Evolutionary conservation across 2,113 vertebrate genomes (phyloP), one percentile per base, ranked within the genome.

Genomic region (Tamias sibiricus): DNA sequence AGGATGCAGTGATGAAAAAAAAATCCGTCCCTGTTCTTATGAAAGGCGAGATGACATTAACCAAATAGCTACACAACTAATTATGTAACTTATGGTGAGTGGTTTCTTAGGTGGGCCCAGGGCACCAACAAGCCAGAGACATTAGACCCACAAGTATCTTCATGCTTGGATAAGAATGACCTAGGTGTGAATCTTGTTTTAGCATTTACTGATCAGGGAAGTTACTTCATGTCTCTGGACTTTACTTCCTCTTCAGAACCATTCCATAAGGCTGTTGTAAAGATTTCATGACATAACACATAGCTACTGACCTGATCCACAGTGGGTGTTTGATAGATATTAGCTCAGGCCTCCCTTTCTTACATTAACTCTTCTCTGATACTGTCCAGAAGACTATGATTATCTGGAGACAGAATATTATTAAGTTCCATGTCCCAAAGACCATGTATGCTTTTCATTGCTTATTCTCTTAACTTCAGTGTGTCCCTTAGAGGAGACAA

Each of bases 381-480:
- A 62, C 37, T 44, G 2, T 88, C 57, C n/a, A 62, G 40, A 72
- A 89, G 80, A 87, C 68, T 12, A 59, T 3, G 37, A 90, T 86
- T 49, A 47, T 59, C 52, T 80, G 13, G 2, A 57, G 35, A 68
- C 24, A 90, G 35, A 96, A 62, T 24, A 42, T n/a, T 82, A 11
- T 80, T 52, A 90, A 75, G 32, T 92, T 96, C 35, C 68, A 57
- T 19, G 35, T 64, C 24, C 74, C 32, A 86, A 94, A 91, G 59
- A 28, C 40, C 64, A 59, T 72, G 37, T 52, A 37, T 12, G 7
- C 14, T 91, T 92, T 87, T 62, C 7, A 4, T 84, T 68, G 71
- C 40, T 90, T 94, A 57, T 69, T 93, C 44, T 74, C 62, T 90
- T 32, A 87, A 90, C 42, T 77, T 96, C 47, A 93, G 49, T 37